Base-by-base conservation (phyloP, 2,797 vertebrate species). In the Sebastes reedi region DNA sequence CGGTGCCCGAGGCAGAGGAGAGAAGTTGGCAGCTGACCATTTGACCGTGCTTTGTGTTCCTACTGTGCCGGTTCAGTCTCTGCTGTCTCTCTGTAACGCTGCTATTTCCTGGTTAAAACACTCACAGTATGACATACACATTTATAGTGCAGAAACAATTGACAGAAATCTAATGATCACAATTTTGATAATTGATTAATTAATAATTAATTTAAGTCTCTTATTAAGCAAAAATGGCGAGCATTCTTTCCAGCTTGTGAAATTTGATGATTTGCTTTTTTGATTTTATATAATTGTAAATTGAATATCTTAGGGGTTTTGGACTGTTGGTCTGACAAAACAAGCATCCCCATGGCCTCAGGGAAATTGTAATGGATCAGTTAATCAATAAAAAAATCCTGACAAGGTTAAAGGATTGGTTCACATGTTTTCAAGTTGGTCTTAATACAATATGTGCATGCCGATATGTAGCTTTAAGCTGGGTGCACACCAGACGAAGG, bases 1-100 rank as follows among this genome's bases (percentile, higher is more conserved):
- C 8, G 14, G n/a, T 69, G 89, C 83, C 91, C 1, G 67, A 89
- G 83, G 92, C 83, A 34, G n/a, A 64, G 58, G 30, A 83, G 59
- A 83, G 66, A 69, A 20, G 72, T 68, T 78, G 39, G 71, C 30
- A 75, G 83, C 75, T 87, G 86, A 88, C 76, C 82, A 59, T 82
- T 83, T 92, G 84, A 87, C 88, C 69, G 20, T 54, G 18, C 60
- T 75, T 76, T 55, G 46, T 84, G 34, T 66, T 67, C 54, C 58
- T 46, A 2, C 66, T 74, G 61, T 62, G 73, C 29, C 39, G 36
- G 27, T 79, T 77, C 54, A 34, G 52, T 30, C 72, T 61, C 69
- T 77, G 69, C 72, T 75, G 42, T 80, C 59, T 76, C 34, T 81
- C 30, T 60, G 13, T 62, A 34, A 55, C 16, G 77, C 29, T 79